Evolutionary conservation across 2,888 invertebrate species (phyloP).

Genomic region (Tachina grossa): DNA sequence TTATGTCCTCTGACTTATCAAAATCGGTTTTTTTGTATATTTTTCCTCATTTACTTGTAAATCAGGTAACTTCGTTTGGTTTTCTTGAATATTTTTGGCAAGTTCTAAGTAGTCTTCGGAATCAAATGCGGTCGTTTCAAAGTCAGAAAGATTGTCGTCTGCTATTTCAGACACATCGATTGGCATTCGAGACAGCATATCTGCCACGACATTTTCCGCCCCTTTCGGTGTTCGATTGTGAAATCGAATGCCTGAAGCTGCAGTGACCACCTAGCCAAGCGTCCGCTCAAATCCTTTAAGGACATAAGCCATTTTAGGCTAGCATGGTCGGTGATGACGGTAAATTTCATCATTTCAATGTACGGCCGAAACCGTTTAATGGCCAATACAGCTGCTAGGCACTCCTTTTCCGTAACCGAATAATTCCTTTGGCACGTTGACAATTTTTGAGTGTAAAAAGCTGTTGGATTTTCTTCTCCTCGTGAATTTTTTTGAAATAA

Average conservation of each 20-base stretch:
- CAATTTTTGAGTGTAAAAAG: not conserved
- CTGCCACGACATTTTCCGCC: too few species aligned
- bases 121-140: conserved; percentile 19
- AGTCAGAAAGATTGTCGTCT: not conserved
- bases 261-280: too few species aligned
- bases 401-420: not conserved
- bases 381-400: not conserved
- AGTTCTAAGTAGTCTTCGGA: conserved; percentile 28
- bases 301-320: not conserved
- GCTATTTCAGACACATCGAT: conserved; percentile 1
- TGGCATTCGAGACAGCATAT: too few species aligned
- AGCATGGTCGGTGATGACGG: not conserved
- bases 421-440: not conserved
- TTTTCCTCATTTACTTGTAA: conserved; percentile 40
- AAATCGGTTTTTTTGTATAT: too few species aligned
- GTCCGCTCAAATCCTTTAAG: too few species aligned
- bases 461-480: not conserved
- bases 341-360: conserved; percentile 7
- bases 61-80: conserved; percentile 64
- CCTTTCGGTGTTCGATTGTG: too few species aligned
- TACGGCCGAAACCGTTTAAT: conserved; percentile 1
- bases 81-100: not conserved
- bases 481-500: not conserved
- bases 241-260: too few species aligned
- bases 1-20: not conserved